These are phyloP conservation scores for Conops quadrifasciatus DNA, from an alignment of 2,888 invertebrate genomes.

Conservation along the genomic window DNA sequence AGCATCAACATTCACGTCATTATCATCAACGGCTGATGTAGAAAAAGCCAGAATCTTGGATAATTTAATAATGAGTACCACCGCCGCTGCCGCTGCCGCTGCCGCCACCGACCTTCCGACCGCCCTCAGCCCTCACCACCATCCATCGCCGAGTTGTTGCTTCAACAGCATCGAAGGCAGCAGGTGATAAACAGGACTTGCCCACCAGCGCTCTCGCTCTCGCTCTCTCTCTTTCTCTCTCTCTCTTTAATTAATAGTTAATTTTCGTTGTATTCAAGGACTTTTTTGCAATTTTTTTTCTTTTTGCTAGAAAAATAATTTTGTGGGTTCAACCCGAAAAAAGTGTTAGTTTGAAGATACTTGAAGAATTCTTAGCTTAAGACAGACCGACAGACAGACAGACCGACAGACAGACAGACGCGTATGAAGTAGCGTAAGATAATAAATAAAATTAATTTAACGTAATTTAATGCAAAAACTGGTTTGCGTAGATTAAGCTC, in stretches of 20 bases:
- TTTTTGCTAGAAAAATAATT: too few species aligned
- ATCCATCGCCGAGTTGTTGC: background rate
- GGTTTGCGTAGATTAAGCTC: too few species aligned
- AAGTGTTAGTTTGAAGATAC: too few species aligned
- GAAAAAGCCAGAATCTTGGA: slow-evolving; percentile 1
- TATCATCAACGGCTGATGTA: slow-evolving; percentile 5
- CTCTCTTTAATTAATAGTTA: background rate
- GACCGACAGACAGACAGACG: background rate
- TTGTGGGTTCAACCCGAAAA: too few species aligned
- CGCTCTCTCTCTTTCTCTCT: background rate
- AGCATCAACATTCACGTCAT: slow-evolving; percentile 23
- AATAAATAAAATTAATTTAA: too few species aligned
- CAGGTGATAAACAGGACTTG: slow-evolving; percentile 31
- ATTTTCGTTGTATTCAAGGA: background rate
- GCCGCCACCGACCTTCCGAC: slow-evolving; percentile 24
- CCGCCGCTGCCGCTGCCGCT: slow-evolving; percentile 6
- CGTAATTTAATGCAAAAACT: too few species aligned
- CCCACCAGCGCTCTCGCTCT: background rate
- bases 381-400: background rate
- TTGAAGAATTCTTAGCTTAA: background rate
- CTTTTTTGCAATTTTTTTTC: too few species aligned
- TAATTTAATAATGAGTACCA: slow-evolving; percentile 11
- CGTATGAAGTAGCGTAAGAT: too few species aligned
- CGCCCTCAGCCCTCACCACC: background rate
- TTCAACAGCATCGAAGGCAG: slow-evolving; percentile 5